phyloP scores from a whole-genome alignment of 1,140 invertebrate genomes.

The Camponotus pennsylvanicus region DNA sequence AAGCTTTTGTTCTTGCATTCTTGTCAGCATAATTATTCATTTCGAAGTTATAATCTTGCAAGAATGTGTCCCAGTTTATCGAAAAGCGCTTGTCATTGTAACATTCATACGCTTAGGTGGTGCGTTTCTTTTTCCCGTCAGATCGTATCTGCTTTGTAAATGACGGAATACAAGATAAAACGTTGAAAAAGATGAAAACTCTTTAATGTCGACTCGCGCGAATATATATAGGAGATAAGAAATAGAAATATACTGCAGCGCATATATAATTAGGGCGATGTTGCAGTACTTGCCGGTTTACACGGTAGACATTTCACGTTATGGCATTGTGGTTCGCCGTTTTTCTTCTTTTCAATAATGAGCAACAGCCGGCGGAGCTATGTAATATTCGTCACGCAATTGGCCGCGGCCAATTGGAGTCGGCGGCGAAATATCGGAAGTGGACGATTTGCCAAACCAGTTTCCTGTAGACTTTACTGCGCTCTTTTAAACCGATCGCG shows the following conservation, averaged over 20 bases:
- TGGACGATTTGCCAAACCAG: constrained; percentile 55
- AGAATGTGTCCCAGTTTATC: constrained; percentile 46
- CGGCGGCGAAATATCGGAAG: constrained; percentile 58
- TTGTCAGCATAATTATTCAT: constrained; percentile 48
- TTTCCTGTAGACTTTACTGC: constrained; percentile 50
- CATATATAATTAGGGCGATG: constrained; percentile 44
- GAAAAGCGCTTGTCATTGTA: constrained; percentile 40
- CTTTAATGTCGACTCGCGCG: constrained; percentile 25
- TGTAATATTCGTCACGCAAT: constrained; percentile 51
- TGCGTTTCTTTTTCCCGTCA: background rate
- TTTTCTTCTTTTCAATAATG: constrained; percentile 54
- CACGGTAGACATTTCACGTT: constrained; percentile 31
- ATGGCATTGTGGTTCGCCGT: constrained; percentile 20
- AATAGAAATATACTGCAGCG: constrained; percentile 42
- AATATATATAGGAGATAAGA: background rate
- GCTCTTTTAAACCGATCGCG: constrained; percentile 20
- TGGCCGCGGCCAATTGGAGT: constrained; percentile 6
- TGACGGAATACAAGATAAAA: constrained; percentile 20
- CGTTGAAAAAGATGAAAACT: constrained; percentile 44
- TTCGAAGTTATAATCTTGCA: constrained; percentile 39
- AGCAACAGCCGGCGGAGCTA: constrained; percentile 26
- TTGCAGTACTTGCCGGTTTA: constrained; percentile 25
- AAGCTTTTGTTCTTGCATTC: constrained; percentile 45
- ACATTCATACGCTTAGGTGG: background rate
- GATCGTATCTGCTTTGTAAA: constrained; percentile 46